Evolutionary conservation across 2,888 invertebrate genomes (phyloP).

Genomic region (Bombylius major): DNA sequence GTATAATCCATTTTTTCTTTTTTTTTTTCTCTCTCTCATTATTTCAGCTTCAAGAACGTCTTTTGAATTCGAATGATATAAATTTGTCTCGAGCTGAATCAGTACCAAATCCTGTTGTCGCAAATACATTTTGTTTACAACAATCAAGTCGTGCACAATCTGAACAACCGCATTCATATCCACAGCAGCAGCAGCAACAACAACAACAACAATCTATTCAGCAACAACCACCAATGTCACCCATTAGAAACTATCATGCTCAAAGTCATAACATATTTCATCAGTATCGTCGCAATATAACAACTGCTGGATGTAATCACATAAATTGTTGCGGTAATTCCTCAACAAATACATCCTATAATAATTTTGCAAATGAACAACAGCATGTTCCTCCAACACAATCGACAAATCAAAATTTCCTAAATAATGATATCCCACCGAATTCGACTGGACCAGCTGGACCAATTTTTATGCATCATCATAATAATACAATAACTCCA

Average conservation of each 20-base stretch:
- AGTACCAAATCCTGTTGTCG: constrained; percentile 26
- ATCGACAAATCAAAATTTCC: constrained; percentile 16
- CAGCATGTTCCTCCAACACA: constrained; percentile 10
- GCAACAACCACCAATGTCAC: constrained; percentile 18
- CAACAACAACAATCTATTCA: constrained; percentile 13
- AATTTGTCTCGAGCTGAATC: constrained; percentile 30
- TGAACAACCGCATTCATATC: constrained; percentile 26
- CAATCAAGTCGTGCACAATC: constrained; percentile 31
- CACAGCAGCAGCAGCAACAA: constrained; percentile 13
- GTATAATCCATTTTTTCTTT: background rate
- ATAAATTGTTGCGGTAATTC: background rate
- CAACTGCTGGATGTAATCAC: background rate
- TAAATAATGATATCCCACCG: constrained; percentile 11
- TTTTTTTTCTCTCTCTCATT: background rate
- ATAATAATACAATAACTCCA: constrained; percentile 25
- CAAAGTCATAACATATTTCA: constrained; percentile 9
- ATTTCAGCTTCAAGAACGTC: constrained; percentile 30
- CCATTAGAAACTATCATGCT: constrained; percentile 9
- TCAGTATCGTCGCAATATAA: constrained; percentile 10
- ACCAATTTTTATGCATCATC: constrained; percentile 37
- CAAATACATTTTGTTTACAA: constrained; percentile 25
- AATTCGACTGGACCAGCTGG: constrained; percentile 18
- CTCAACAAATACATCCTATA: background rate
- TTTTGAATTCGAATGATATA: constrained; percentile 17
- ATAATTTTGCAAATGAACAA: constrained; percentile 2